Base-by-base conservation (phyloP, 1,140 invertebrate species). In the Pseudomyrmex dendroicus region DNA sequence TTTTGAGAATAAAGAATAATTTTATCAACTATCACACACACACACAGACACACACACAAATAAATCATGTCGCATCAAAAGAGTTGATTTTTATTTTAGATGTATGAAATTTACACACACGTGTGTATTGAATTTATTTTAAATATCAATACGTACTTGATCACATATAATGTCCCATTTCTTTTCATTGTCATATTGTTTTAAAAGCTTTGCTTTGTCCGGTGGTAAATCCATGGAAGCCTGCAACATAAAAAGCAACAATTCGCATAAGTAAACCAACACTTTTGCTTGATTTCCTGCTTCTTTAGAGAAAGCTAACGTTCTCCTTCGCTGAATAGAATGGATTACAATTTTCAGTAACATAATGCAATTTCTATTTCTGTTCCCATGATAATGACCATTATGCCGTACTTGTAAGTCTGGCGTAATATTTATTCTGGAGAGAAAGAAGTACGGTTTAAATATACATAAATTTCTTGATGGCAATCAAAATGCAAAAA, bases 141-240 rank as follows among this genome's bases (percentile, higher is more conserved):
- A 35, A 56, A 63, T 50, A 22, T 35, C 2, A 3, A 20, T 78
- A 92, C 95, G 95, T 93, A 98, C 97, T 96, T 99, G 99, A 96
- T 99, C 99, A 95, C 98, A 99, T 94, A 99, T 99, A 92, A 99
- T 97, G 93, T 99, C 99, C 99, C 99, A 99, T 95, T 99, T 99
- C 93, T 99, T 99, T 92, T 99, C 98, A 92, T 98, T 97, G 94
- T 99, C 98, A 93, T 99, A 99, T 92, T 98, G 98, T 90, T 98
- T 98, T 63, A 99, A 95, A 9, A 99, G 95, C 95, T 99, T 99
- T 82, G 98, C 98, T 95, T 99, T 99, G 94, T 99, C 99, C 17
- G 99, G 98, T 13, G 99, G 99, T 86, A 99, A 95, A 95, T 99
- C 99, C 99, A 99, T 99, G 35, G 98, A 98, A 63, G 98, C 98